phyloP scores from a whole-genome alignment of 1,140 invertebrate species.

The Macrobrachium rosenbergii region DNA sequence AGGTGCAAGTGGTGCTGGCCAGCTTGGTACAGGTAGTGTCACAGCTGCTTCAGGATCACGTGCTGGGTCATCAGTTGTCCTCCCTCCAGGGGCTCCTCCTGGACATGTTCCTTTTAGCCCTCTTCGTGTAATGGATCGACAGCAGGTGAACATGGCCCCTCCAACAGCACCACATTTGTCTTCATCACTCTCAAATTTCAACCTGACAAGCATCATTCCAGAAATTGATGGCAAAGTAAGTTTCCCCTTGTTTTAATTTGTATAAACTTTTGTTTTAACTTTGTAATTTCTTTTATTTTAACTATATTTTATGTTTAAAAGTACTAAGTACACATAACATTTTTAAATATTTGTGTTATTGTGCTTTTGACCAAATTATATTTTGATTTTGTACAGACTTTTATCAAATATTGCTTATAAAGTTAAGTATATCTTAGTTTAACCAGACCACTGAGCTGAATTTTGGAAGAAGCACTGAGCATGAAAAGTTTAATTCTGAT shows the following conservation, averaged over 20 bases:
- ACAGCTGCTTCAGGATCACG: conserved; percentile 33
- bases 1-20: conserved; percentile 21
- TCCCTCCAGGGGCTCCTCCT: conserved; percentile 45
- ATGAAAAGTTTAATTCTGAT: too few relatives aligned
- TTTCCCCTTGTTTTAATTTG: neutral
- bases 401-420: too few relatives aligned
- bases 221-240: conserved; percentile 66
- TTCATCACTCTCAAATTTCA: conserved; percentile 65
- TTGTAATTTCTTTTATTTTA: neutral
- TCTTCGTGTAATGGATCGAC: conserved; percentile 64
- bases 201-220: conserved; percentile 65
- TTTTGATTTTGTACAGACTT: too few relatives aligned
- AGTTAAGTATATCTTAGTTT: too few relatives aligned
- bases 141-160: conserved; percentile 63
- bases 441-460: too few relatives aligned
- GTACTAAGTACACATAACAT: too few relatives aligned
- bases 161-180: conserved; percentile 60
- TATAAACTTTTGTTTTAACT: neutral
- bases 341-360: too few relatives aligned
- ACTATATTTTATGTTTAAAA: too few relatives aligned
- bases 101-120: conserved; percentile 63
- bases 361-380: too few relatives aligned
- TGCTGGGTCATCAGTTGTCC: conserved; percentile 31
- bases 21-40: conserved; percentile 45
- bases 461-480: too few relatives aligned